A percentile compares a stretch with the other conserved stretches of the same genome.
Evolutionary conservation across 2,888 invertebrate genomes (phyloP).

Genomic region (Chydorus sphaericus): DNA sequence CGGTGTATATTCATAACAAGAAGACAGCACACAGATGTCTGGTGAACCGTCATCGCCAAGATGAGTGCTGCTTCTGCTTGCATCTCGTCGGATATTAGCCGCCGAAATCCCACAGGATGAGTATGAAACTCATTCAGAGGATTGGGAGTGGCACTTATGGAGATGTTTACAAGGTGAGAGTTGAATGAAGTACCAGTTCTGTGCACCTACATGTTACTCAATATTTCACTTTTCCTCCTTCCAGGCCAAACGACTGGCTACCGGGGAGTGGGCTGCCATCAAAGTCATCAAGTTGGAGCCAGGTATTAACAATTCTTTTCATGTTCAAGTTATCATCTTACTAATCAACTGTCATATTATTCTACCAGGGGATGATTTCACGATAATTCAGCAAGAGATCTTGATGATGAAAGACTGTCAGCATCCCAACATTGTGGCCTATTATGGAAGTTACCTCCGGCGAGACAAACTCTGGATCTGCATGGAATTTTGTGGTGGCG

Average conservation of each 20-base stretch:
- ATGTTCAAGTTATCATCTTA: too few relatives aligned
- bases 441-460: conserved; percentile 89
- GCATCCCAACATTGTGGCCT: conserved; percentile 94
- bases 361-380: conserved; percentile 76
- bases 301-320: too few relatives aligned
- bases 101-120: conserved; percentile 93
- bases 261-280: conserved; percentile 89
- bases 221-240: conserved; percentile 23
- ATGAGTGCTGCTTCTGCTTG: conserved; percentile 1
- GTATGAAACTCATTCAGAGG: conserved; percentile 93
- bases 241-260: conserved; percentile 87
- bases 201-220: neutral
- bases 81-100: conserved; percentile 80
- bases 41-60: too few relatives aligned
- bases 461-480: conserved; percentile 98
- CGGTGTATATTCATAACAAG: too few relatives aligned
- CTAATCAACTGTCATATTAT: too few relatives aligned
- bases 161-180: conserved; percentile 99
- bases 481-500: conserved; percentile 99
- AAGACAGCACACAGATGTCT: too few relatives aligned
- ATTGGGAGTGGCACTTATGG: conserved; percentile 99
- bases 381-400: conserved; percentile 97
- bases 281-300: conserved; percentile 99
- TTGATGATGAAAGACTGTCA: conserved; percentile 97
- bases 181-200: too few relatives aligned